Percentiles rank a stretch among this genome's conserved stretches.
Evolutionary conservation across 2,113 vertebrate genomes (phyloP).

Genomic region (Myrmophylax atrothorax): DNA sequence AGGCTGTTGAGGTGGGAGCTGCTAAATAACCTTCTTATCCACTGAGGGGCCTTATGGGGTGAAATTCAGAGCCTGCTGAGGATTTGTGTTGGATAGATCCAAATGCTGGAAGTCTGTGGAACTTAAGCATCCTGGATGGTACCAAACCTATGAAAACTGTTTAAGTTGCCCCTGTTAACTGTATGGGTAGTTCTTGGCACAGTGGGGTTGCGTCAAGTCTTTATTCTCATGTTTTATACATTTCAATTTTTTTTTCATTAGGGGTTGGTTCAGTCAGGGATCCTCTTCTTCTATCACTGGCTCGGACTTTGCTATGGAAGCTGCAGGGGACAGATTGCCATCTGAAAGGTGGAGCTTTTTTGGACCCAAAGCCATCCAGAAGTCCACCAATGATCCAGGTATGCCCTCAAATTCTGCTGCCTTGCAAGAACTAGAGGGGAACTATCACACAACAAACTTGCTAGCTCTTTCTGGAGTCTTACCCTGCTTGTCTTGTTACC

Average conservation of each 20-base stretch:
- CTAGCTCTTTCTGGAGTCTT: not conserved
- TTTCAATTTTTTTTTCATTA: constrained; percentile 28
- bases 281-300: constrained; percentile 75
- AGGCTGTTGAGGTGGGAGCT: not conserved
- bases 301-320: constrained; percentile 73
- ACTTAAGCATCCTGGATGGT: not conserved
- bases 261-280: constrained; percentile 87
- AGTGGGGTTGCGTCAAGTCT: not conserved
- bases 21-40: not conserved
- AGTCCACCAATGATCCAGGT: constrained; percentile 88
- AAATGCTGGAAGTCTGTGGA: not conserved
- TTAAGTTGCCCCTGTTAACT: not conserved
- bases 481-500: not conserved
- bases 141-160: not conserved
- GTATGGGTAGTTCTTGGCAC: not conserved
- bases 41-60: not conserved
- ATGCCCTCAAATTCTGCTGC: not conserved
- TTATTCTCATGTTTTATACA: not conserved
- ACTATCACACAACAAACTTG: not conserved
- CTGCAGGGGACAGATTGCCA: constrained; percentile 75
- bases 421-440: not conserved
- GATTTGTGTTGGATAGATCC: not conserved
- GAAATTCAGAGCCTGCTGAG: not conserved
- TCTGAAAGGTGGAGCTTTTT: constrained; percentile 90
- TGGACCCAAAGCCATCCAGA: constrained; percentile 85